Evolutionary conservation across 2,113 vertebrate genomes (phyloP), one percentile per base, ranked within the genome.

Genomic region (Urocynchramus pylzowi): DNA sequence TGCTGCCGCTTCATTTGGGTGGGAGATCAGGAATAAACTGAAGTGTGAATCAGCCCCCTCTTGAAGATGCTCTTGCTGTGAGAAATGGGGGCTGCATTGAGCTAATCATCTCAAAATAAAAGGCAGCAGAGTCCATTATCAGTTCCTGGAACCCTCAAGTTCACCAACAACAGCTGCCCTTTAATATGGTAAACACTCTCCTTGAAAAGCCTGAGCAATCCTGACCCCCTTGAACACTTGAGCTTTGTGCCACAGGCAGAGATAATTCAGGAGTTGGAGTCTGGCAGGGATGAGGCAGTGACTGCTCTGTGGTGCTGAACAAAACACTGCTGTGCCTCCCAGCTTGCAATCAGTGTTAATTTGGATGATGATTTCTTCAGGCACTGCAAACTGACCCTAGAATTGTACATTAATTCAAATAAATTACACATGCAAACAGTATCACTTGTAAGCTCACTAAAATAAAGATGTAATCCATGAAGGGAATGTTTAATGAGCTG

Each of bases 311-410:
- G 65, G 26, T 69, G 70, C 31, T 84, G 52, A 84, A 27, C 45
- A 26, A 56, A 45, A 24, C 52, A 41, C 57, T 81, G 76, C 87
- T 82, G 61, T 59, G 84, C 70, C 53, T 93, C 60, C 71, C 52
- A 33, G 50, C 84, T 93, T 81, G 71, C 71, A 89, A 9, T 93
- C 89, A 70, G 6, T 24, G 39, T 73, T 93, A 84, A 96, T 96
- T 94, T 78, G 68, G 39, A 22, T 64, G 17, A 33, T 84, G 68
- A 84, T 94, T 87, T 93, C 81, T 87, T 89, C 81, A 91, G 70
- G 35, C 64, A 26, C 54, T 59, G 87, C 84, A 91, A 56, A 73
- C 31, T 91, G 89, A 94, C 95, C 94, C 41, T 45, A 59, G 71
- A 45, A 31, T 91, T 42, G 73, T 88, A 49, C 13, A 9, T 61